A percentile compares a stretch with the other conserved stretches of the same genome.
Conservation (phyloP, 2,797 vertebrate species). For the Cryptoblepharus egeriae region DNA sequence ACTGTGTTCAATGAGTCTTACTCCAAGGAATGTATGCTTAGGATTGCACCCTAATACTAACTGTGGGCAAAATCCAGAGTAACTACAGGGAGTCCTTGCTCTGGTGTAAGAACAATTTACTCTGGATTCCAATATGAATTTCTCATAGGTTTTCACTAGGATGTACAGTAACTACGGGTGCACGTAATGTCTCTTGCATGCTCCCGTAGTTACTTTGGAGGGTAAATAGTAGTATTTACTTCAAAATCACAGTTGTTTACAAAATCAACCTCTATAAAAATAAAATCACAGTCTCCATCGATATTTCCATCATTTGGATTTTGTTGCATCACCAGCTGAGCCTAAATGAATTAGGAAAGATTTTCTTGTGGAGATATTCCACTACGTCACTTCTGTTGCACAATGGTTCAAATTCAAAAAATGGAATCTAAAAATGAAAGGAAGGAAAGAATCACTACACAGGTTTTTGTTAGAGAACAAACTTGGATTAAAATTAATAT, state of each 20-base stretch:
- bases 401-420: conserved; percentile 85
- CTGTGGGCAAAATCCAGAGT: no score
- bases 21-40: no score
- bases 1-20: no score
- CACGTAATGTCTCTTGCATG: no score
- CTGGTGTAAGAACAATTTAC: no score
- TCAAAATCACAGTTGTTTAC: conserved; percentile 13
- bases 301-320: not conserved
- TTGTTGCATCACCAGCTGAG: conserved; percentile 76
- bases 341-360: conserved; percentile 84
- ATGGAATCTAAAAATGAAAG: conserved; percentile 84
- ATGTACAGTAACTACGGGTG: no score
- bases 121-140: no score
- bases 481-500: not conserved
- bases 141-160: no score
- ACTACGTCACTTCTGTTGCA: conserved; percentile 71
- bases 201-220: no score
- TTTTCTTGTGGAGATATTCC: conserved; percentile 90
- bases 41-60: no score
- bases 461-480: not conserved
- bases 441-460: not conserved
- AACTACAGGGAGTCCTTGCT: no score
- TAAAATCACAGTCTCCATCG: not conserved
- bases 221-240: not conserved
- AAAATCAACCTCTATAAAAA: not conserved